Conservation (phyloP, 2,113 vertebrate genomes). For the Eolophus roseicapilla region DNA sequence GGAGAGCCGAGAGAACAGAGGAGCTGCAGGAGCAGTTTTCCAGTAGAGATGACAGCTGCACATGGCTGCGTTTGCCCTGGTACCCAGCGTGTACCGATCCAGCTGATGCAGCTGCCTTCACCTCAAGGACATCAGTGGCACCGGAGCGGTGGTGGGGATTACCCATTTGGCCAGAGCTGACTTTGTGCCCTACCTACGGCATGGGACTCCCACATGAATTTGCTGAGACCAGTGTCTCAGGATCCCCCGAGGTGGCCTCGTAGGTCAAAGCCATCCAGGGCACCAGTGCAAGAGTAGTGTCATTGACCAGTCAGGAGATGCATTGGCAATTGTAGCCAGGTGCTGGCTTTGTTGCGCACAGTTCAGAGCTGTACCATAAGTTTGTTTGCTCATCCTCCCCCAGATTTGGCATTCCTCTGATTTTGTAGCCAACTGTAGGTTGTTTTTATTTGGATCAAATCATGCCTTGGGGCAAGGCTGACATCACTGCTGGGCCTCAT, state of each 20-base stretch:
- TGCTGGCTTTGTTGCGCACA: neutral
- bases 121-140: neutral
- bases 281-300: neutral
- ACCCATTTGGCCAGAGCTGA: fast-evolving
- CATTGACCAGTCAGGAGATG: neutral
- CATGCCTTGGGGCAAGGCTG: constrained; percentile 27
- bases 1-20: neutral
- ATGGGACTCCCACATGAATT: neutral
- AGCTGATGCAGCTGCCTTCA: neutral
- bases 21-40: neutral
- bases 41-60: neutral
- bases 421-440: neutral
- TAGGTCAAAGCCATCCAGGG: neutral
- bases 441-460: constrained; percentile 32
- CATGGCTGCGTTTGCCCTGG: neutral
- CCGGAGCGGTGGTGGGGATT: fast-evolving
- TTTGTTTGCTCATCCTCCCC: constrained; percentile 20
- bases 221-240: fast-evolving
- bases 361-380: neutral
- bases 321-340: neutral
- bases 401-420: constrained; percentile 1
- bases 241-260: neutral
- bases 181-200: neutral
- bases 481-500: constrained; percentile 25
- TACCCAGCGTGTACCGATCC: neutral